phyloP scores from a whole-genome alignment of 2,888 invertebrate species.

The Agonum fuliginosum region DNA sequence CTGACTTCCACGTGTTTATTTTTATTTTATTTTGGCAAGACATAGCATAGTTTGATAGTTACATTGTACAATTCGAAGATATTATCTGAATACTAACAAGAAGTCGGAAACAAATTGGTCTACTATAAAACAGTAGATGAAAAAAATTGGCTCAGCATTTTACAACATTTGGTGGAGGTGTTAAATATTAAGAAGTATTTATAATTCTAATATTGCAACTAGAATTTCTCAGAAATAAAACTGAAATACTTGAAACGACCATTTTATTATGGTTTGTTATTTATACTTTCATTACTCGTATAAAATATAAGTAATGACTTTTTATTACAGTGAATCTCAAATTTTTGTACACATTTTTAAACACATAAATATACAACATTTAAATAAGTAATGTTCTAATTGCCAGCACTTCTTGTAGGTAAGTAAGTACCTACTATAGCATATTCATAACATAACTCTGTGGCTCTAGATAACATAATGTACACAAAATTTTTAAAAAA shows the following conservation, averaged over 20 bases:
- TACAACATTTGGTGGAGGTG: not conserved
- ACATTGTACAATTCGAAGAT: not conserved
- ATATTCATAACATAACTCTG: too few species aligned
- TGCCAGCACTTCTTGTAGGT: too few species aligned
- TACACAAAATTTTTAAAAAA: too few species aligned
- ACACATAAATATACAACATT: too few species aligned
- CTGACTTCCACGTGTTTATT: not conserved
- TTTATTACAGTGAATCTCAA: not conserved
- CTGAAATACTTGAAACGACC: constrained; percentile 7
- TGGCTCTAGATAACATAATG: too few species aligned
- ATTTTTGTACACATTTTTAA: too few species aligned
- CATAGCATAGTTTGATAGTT: not conserved
- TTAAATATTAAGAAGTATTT: constrained; percentile 20
- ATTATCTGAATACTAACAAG: constrained; percentile 7
- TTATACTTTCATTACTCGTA: not conserved
- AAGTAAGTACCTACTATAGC: too few species aligned
- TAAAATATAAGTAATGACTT: not conserved
- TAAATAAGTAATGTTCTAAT: too few species aligned
- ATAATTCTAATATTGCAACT: not conserved
- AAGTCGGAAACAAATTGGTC: not conserved
- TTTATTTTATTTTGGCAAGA: constrained; percentile 11
- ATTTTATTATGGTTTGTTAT: not conserved
- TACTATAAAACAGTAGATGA: constrained; percentile 3
- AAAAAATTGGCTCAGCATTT: constrained; percentile 1
- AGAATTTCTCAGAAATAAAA: not conserved